phyloP scores from a whole-genome alignment of 1,140 invertebrate genomes.

The Mya arenaria region DNA sequence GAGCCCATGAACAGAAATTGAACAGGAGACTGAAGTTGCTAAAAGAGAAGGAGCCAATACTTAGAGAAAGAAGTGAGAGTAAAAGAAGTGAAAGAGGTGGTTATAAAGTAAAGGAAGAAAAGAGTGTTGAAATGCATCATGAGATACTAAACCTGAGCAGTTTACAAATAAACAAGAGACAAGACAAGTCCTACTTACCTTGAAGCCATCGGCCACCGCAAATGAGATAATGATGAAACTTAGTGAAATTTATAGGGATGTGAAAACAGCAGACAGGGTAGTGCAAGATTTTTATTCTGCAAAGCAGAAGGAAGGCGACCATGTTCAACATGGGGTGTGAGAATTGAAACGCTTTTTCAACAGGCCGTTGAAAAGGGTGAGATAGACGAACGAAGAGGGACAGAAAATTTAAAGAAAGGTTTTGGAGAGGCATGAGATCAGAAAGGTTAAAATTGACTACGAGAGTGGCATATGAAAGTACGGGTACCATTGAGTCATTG shows the following conservation, averaged over 20 bases:
- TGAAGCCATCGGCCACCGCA: not conserved
- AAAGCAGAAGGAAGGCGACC: not conserved
- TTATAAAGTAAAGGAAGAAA: not conserved
- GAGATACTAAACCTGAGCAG: not conserved
- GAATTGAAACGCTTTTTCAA: constrained; percentile 15
- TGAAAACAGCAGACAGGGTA: not conserved
- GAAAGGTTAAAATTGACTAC: constrained; percentile 6
- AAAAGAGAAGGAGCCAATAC: not conserved
- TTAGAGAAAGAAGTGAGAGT: not conserved
- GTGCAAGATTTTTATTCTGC: constrained; percentile 18
- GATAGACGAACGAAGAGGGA: constrained; percentile 6
- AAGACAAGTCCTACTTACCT: not conserved
- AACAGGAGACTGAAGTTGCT: not conserved
- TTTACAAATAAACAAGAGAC: too few species aligned
- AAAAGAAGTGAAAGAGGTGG: not conserved
- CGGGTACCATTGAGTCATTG: not conserved
- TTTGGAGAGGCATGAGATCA: constrained; percentile 6
- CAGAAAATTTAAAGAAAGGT: constrained; percentile 19
- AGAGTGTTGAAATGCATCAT: not conserved
- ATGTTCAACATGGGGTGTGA: constrained; percentile 4
- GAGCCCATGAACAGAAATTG: not conserved
- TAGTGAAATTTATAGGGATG: not conserved
- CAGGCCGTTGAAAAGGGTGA: constrained; percentile 2
- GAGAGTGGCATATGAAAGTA: constrained; percentile 17
- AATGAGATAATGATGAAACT: constrained; percentile 4